phyloP scores from a whole-genome alignment of 2,797 vertebrate genomes.

The Girardinus metallicus region DNA sequence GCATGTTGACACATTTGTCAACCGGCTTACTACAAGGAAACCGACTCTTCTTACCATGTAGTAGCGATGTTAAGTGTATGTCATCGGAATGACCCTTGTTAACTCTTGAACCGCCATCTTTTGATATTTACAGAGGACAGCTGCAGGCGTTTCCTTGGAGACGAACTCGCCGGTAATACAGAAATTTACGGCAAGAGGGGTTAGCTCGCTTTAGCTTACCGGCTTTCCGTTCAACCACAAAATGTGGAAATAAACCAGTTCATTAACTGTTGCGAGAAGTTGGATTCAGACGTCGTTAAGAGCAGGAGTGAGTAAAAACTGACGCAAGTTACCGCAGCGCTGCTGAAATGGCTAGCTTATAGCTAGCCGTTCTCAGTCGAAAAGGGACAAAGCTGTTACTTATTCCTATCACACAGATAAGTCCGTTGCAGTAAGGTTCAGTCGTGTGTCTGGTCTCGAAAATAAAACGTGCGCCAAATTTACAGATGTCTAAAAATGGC shows the following conservation, averaged over 20 bases:
- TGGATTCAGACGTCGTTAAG: neutral
- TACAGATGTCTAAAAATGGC: neutral
- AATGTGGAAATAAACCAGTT: neutral
- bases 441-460: neutral
- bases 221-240: neutral
- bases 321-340: neutral
- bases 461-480: neutral
- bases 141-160: neutral
- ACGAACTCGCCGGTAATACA: fast-evolving
- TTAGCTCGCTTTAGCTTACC: neutral
- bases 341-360: neutral
- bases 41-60: conserved; percentile 52
- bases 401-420: neutral
- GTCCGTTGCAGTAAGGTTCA: neutral
- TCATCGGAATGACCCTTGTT: neutral
- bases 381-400: neutral
- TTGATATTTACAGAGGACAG: neutral
- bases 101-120: conserved; percentile 29
- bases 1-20: neutral
- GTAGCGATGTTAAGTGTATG: conserved; percentile 9
- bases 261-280: neutral
- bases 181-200: conserved; percentile 12
- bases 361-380: neutral
- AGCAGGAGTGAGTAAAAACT: neutral
- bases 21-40: neutral